Conservation (phyloP, 2,888 invertebrate genomes). For the Xanthorhoe spadicearia region DNA sequence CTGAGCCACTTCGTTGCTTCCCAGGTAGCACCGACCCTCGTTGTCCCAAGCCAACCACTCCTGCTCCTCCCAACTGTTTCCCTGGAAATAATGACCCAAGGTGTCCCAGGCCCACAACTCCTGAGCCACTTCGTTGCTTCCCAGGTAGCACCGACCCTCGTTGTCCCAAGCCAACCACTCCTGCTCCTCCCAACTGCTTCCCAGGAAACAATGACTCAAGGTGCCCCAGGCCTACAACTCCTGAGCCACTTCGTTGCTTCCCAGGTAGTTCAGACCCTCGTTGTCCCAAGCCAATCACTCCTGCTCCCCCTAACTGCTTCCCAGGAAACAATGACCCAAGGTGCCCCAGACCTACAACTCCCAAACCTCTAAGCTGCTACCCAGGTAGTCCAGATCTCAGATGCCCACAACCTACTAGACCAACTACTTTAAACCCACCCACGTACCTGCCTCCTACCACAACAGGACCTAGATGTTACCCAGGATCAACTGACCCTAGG, state of each 20-base stretch:
- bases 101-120: conserved; percentile 38
- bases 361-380: conserved; percentile 34
- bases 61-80: no score
- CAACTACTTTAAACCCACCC: conserved; percentile 50
- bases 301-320: conserved; percentile 48
- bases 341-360: conserved; percentile 49
- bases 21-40: conserved; percentile 31
- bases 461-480: conserved; percentile 51
- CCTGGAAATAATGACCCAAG: no score
- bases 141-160: conserved; percentile 42
- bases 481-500: conserved; percentile 28
- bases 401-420: conserved; percentile 37
- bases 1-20: conserved; percentile 26
- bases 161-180: conserved; percentile 42
- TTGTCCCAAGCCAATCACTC: conserved; percentile 44
- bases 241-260: conserved; percentile 56
- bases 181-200: conserved; percentile 42
- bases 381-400: conserved; percentile 28
- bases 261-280: conserved; percentile 36
- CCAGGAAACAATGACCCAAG: conserved; percentile 42
- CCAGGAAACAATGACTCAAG: conserved; percentile 40
- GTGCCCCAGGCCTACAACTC: conserved; percentile 38
- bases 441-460: conserved; percentile 49
- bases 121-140: conserved; percentile 40
- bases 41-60: conserved; percentile 25